phyloP scores from a whole-genome alignment of 1,140 invertebrate species.

The Pseudobourletiella spinata region DNA sequence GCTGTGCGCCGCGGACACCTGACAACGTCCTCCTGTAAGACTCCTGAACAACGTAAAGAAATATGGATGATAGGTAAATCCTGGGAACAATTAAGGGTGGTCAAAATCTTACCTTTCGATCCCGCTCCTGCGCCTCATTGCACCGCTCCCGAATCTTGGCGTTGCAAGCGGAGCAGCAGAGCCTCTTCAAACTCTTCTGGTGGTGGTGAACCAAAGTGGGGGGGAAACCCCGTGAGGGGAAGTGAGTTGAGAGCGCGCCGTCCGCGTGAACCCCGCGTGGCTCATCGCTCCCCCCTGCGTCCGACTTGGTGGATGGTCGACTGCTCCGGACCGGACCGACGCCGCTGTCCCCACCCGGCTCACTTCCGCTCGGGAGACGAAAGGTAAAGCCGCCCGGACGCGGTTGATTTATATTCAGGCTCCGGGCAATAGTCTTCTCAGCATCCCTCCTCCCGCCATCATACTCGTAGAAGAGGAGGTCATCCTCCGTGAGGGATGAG shows the following conservation, averaged over 20 bases:
- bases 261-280: not conserved
- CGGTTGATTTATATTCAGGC: slow-evolving; percentile 3
- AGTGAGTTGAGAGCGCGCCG: not conserved
- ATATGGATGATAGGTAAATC: too few relatives aligned
- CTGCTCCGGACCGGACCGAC: too few relatives aligned
- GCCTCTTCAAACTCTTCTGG: not conserved
- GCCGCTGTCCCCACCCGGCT: not conserved
- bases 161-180: slow-evolving; percentile 11
- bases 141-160: not conserved
- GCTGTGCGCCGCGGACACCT: too few relatives aligned
- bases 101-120: not conserved
- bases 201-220: not conserved
- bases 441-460: slow-evolving; percentile 7
- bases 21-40: too few relatives aligned
- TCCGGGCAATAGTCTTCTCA: slow-evolving; percentile 4
- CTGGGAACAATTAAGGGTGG: not conserved
- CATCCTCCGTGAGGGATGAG: slow-evolving; percentile 11
- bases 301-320: not conserved
- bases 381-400: slow-evolving; percentile 14
- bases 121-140: not conserved
- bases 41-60: too few relatives aligned
- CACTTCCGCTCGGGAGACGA: not conserved
- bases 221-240: not conserved
- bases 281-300: not conserved
- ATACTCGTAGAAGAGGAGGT: slow-evolving; percentile 9